Conservation (phyloP, 2,113 vertebrate genomes). For the Myotis davidii region DNA sequence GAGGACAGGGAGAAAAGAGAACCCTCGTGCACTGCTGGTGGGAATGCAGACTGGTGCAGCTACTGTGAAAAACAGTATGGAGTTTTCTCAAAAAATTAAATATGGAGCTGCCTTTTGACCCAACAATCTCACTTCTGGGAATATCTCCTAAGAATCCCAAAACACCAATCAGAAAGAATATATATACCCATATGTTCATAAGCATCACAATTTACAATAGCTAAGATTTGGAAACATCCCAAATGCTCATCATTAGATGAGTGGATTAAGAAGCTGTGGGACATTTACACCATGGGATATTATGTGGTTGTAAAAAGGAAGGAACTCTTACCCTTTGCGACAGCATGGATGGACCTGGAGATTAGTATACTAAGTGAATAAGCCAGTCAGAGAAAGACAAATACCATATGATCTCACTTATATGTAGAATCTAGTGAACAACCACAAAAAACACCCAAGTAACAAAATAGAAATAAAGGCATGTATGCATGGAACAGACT, state of each 20-base stretch:
- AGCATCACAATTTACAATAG: background rate
- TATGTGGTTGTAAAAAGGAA: background rate
- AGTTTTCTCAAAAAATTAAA: background rate
- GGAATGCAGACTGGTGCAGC: background rate
- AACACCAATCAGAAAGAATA: background rate
- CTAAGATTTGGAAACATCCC: background rate
- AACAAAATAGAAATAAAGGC: background rate
- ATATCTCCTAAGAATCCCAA: background rate
- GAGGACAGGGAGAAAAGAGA: background rate
- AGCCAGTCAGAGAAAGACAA: background rate
- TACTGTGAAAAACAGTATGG: background rate
- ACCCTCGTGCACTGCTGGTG: background rate
- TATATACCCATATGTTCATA: background rate
- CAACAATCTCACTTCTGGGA: background rate
- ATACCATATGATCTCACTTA: background rate
- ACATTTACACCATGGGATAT: no score
- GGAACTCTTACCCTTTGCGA: background rate
- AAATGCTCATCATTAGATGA: background rate
- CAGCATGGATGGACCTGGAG: background rate
- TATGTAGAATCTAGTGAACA: background rate
- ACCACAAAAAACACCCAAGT: background rate
- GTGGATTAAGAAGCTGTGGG: background rate
- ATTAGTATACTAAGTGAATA: background rate
- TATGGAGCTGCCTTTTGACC: background rate
- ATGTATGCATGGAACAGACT: background rate